phyloP scores from a whole-genome alignment of 2,797 vertebrate species.

The Pangasius djambal region DNA sequence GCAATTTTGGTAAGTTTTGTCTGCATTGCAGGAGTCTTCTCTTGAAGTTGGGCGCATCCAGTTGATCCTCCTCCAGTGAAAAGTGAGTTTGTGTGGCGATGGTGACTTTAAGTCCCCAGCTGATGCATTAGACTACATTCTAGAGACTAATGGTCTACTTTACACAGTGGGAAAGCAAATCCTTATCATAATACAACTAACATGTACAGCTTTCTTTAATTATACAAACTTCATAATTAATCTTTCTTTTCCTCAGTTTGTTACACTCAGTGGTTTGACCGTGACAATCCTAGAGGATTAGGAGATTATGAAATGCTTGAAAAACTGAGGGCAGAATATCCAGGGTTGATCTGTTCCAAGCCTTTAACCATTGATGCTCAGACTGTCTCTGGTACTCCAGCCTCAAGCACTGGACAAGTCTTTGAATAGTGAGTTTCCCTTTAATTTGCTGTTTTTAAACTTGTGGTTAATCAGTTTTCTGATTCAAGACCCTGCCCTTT shows the following conservation, averaged over 20 bases:
- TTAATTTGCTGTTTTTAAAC: too few species aligned
- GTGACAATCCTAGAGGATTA: not conserved
- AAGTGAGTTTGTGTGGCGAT: too few species aligned
- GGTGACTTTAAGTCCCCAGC: not conserved
- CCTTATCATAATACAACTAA: not conserved
- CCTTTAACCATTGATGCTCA: not conserved
- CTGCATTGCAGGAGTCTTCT: not conserved
- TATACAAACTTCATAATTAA: too few species aligned
- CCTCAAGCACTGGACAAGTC: not conserved
- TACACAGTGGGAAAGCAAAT: not conserved
- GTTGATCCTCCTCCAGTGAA: too few species aligned
- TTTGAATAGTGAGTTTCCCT: not conserved
- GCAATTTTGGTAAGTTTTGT: not conserved
- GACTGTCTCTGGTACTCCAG: not conserved
- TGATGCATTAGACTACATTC: not conserved
- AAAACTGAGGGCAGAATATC: not conserved
- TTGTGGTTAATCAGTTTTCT: too few species aligned
- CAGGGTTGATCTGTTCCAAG: not conserved
- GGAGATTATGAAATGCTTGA: not conserved
- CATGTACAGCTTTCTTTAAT: not conserved
- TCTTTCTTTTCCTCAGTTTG: not conserved
- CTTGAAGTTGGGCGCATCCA: not conserved
- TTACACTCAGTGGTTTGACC: conserved; percentile 29
- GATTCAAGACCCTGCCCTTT: too few species aligned
- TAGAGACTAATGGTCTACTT: not conserved